phyloP scores from a whole-genome alignment of 2,888 invertebrate species.

The Papilio elwesi region DNA sequence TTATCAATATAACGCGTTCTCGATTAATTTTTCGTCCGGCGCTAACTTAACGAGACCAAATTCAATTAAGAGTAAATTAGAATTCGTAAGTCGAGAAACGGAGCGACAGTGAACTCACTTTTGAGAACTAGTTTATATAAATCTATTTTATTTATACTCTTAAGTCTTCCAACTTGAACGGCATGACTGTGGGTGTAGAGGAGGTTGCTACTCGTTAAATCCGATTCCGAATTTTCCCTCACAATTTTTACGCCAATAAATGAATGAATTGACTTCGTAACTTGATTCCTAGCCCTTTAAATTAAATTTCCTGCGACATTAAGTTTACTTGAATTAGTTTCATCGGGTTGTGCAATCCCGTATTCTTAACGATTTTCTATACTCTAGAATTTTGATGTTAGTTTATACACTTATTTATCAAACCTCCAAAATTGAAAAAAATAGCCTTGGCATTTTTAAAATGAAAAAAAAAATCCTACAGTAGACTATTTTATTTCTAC shows the following conservation, averaged over 20 bases:
- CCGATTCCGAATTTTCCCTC: neutral
- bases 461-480: too few species aligned
- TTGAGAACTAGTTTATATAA: neutral
- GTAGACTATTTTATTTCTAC: too few species aligned
- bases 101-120: neutral
- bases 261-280: neutral
- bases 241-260: neutral
- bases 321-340: neutral
- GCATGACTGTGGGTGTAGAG: too few species aligned
- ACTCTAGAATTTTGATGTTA: neutral
- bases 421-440: too few species aligned
- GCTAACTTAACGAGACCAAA: conserved; percentile 25
- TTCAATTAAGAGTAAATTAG: conserved; percentile 30
- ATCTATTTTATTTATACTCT: neutral
- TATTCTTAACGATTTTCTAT: too few species aligned
- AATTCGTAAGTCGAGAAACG: conserved; percentile 13
- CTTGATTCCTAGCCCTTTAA: neutral
- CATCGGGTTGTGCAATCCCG: neutral
- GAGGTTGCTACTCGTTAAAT: too few species aligned
- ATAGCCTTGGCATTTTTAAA: too few species aligned
- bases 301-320: neutral
- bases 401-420: too few species aligned
- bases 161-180: too few species aligned
- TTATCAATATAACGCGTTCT: neutral
- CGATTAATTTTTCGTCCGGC: conserved; percentile 26